These are phyloP conservation scores for Oceanodroma leucorhoa DNA, from an alignment of 2,797 vertebrate species.

Conservation along the genomic window DNA sequence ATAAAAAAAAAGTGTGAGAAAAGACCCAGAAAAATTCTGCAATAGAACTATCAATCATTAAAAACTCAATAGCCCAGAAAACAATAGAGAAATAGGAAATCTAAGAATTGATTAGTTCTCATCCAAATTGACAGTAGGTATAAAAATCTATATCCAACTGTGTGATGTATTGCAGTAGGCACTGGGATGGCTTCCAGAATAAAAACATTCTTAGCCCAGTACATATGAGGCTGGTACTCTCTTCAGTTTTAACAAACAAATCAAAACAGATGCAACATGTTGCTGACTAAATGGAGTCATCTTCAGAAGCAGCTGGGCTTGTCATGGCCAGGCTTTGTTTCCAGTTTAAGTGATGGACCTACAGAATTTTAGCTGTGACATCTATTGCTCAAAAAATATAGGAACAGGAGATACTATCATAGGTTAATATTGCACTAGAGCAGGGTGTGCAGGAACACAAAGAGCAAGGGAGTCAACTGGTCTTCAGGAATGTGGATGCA, in stretches of 20 bases:
- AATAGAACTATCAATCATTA: neutral
- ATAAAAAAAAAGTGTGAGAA: neutral
- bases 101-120: neutral
- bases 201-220: neutral
- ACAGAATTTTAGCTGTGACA: neutral
- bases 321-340: neutral
- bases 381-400: neutral
- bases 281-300: neutral
- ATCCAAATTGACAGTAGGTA: neutral
- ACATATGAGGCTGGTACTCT: neutral
- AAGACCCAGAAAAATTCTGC: neutral
- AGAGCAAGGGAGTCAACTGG: neutral
- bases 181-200: neutral
- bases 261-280: neutral
- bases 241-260: neutral
- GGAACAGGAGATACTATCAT: neutral
- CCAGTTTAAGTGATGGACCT: neutral
- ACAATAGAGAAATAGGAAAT: neutral
- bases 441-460: neutral
- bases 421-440: neutral
- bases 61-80: neutral
- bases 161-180: neutral
- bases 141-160: neutral
- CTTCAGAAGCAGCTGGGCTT: neutral
- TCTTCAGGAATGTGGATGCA: neutral